phyloP scores from a whole-genome alignment of 2,113 vertebrate genomes.

The Plectropomus leopardus region DNA sequence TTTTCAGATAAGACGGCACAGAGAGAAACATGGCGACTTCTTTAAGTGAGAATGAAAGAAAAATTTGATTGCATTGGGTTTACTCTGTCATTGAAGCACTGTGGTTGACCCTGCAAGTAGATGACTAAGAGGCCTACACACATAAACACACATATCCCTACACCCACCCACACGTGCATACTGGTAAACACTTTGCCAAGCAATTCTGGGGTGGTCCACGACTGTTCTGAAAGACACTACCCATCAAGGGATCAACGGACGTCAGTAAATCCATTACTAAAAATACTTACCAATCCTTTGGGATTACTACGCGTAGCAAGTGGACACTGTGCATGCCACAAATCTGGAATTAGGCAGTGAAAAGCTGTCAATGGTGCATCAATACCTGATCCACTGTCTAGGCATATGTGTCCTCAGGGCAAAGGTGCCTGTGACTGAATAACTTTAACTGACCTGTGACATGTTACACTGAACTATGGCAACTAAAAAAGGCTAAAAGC shows the following conservation, averaged over 20 bases:
- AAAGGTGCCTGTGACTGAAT: slow-evolving; percentile 43
- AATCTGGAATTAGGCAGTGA: slow-evolving; percentile 80
- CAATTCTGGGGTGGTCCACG: slow-evolving; percentile 24
- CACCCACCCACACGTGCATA: slow-evolving; percentile 15
- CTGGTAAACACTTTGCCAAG: slow-evolving; percentile 37
- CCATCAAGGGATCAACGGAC: slow-evolving; percentile 81
- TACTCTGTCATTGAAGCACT: not conserved
- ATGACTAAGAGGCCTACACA: not conserved
- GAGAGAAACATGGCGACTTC: not conserved
- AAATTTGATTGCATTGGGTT: not conserved
- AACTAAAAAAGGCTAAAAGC: slow-evolving; percentile 1
- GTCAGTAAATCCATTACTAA: slow-evolving; percentile 83
- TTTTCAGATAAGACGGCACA: not conserved
- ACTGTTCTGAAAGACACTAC: slow-evolving; percentile 66
- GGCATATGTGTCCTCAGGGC: slow-evolving; percentile 39
- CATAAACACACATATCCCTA: slow-evolving; percentile 3
- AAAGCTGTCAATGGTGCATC: slow-evolving; percentile 72
- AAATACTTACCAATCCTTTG: slow-evolving; percentile 84
- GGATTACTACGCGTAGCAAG: slow-evolving; percentile 82
- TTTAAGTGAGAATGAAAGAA: not conserved
- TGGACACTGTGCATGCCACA: slow-evolving; percentile 77
- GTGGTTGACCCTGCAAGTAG: not conserved
- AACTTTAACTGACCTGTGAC: slow-evolving; percentile 20
- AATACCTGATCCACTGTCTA: slow-evolving; percentile 75
- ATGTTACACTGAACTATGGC: slow-evolving; percentile 12